Evolutionary conservation across 1,140 invertebrate genomes (phyloP).

Genomic region (Panagrolaimus sp.): DNA sequence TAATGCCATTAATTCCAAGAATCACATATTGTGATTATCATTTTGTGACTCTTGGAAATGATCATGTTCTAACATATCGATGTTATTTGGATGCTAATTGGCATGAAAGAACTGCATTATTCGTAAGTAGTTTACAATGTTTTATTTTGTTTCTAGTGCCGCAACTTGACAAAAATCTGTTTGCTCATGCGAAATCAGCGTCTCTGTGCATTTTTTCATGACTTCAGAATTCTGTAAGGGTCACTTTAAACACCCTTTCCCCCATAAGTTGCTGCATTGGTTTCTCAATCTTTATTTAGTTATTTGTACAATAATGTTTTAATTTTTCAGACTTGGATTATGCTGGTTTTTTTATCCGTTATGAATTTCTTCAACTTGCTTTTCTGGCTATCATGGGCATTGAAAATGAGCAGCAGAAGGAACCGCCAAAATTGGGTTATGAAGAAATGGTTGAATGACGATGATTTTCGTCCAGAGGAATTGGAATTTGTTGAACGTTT

Average conservation of each 20-base stretch:
- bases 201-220: no score
- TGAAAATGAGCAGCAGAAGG: slow-evolving; percentile 21
- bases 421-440: neutral
- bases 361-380: slow-evolving; percentile 20
- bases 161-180: no score
- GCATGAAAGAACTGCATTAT: slow-evolving; percentile 15
- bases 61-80: slow-evolving; percentile 33
- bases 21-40: no score
- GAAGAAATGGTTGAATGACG: no score
- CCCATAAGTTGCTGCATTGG: no score
- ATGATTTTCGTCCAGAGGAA: slow-evolving; percentile 19
- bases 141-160: neutral
- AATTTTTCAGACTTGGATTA: slow-evolving; percentile 21
- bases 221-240: no score
- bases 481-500: slow-evolving; percentile 22
- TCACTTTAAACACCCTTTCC: no score
- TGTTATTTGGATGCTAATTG: no score
- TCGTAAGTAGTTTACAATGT: neutral
- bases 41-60: slow-evolving; percentile 24
- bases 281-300: no score
- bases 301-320: neutral
- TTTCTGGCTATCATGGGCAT: slow-evolving; percentile 28
- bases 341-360: slow-evolving; percentile 28
- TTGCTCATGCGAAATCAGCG: no score
- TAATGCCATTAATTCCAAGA: no score